Evolutionary conservation across 2,113 vertebrate genomes (phyloP), one percentile per base, ranked within the genome.

Genomic region (Sinocyclocheilus grahami): DNA sequence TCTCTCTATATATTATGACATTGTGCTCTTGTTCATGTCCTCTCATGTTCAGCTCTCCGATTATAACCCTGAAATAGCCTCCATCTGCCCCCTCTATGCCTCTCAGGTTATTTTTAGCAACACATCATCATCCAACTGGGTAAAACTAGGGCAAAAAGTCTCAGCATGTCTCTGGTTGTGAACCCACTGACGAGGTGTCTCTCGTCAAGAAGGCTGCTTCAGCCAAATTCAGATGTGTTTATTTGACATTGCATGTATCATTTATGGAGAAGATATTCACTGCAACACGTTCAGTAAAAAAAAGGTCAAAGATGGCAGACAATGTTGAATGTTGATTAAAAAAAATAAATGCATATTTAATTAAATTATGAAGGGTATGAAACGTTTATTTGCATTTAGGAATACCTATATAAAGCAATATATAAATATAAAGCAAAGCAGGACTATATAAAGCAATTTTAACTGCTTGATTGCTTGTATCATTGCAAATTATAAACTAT

Each of bases 101-200:
- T 60, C 75, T 51, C 48, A 58, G 11, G 11, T 74, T 84, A 74
- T 84, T 84, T 53, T 74, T 74, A 84, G 24, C 5, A 37, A 24
- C 33, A 37, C 48, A 55, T 83, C 48, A 83, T 58, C 82, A n/a
- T 71, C 48, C 67, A 82, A 13, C 80, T 55, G 46, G 20, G 20
- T 27, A 27, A 74, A 84, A 58, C 67, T 42, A 84, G 69, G 82
- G 65, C 51, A 74, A 39, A 60, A 58, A 55, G 46, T 74, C 82
- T 74, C 69, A 1, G 9, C 79, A 48, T n/a, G 79, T 48, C 79
- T 27, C 79, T 63, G 58, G 37, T n/a, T 20, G 13, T 48, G 58
- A 55, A 6, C 53, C 16, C 42, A 42, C 51, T 16, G 53, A 55
- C 5, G 53, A 55, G 0, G 13, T 5, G 53, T 0, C 14, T 55